Conservation (phyloP, 1,140 invertebrate species). For the Sminthurinus signatus region DNA sequence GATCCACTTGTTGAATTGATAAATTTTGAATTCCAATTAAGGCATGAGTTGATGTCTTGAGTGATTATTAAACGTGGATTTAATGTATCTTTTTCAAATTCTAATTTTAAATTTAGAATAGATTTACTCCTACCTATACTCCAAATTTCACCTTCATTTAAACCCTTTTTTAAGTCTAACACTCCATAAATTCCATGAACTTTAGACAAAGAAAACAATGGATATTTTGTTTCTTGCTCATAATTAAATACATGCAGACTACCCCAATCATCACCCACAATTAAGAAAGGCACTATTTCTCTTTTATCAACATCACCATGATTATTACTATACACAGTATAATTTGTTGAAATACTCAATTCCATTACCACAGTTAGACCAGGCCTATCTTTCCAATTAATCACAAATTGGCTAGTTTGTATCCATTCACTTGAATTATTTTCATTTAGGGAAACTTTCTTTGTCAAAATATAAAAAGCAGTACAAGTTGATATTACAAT, state of each 20-base stretch:
- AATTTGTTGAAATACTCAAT: not conserved
- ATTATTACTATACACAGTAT: not conserved
- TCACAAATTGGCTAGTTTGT: not conserved
- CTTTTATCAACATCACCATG: no score
- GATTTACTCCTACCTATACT: not conserved
- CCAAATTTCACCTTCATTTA: not conserved
- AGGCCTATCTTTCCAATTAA: constrained; percentile 8
- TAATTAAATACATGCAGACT: not conserved
- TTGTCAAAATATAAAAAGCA: no score
- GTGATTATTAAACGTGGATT: not conserved
- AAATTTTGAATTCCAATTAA: constrained; percentile 7
- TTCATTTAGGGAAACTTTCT: no score
- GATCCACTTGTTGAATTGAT: not conserved
- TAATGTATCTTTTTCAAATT: not conserved
- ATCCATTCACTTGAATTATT: no score
- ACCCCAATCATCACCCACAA: not conserved
- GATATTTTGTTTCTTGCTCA: not conserved
- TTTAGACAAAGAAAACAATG: not conserved
- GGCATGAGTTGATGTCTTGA: not conserved
- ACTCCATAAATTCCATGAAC: not conserved
- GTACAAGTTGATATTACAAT: no score
- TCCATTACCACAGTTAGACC: not conserved
- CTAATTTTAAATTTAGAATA: constrained; percentile 1
- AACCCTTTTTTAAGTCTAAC: not conserved
- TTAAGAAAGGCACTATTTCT: no score